A percentile compares a stretch with the other conserved stretches of the same genome.
phyloP scores from a whole-genome alignment of 2,797 vertebrate genomes.

The Anabas testudineus region DNA sequence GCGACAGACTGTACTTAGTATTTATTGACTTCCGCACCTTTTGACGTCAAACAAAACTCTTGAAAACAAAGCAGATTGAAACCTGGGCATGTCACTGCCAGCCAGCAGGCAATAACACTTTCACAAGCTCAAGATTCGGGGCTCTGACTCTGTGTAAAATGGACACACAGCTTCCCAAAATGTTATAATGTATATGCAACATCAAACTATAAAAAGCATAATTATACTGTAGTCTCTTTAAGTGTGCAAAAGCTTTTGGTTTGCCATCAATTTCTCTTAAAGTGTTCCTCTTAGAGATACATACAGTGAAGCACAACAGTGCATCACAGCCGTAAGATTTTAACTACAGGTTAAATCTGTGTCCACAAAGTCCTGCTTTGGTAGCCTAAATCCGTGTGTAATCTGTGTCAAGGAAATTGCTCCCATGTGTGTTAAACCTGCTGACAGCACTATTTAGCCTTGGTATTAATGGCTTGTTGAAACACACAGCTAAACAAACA shows the following conservation, averaged over 20 bases:
- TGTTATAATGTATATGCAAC: too few species aligned
- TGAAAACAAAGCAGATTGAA: too few species aligned
- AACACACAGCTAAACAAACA: constrained; percentile 82
- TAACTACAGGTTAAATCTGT: constrained; percentile 60
- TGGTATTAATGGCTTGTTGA: constrained; percentile 75
- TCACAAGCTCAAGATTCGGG: too few species aligned
- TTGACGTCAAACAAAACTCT: too few species aligned
- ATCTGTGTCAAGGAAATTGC: constrained; percentile 77
- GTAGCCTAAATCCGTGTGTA: constrained; percentile 61
- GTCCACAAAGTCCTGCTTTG: constrained; percentile 61
- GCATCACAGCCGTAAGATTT: constrained; percentile 47
- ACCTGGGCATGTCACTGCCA: too few species aligned
- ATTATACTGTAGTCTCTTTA: too few species aligned
- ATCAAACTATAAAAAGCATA: too few species aligned
- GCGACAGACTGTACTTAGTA: too few species aligned
- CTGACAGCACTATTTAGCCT: constrained; percentile 72
- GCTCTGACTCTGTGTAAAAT: too few species aligned
- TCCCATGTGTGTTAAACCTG: constrained; percentile 78
- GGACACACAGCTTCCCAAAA: too few species aligned
- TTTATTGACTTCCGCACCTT: too few species aligned
- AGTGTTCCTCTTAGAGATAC: constrained; percentile 25
- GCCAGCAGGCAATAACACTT: too few species aligned
- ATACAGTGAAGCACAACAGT: constrained; percentile 41
- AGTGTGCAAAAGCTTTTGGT: constrained; percentile 4
- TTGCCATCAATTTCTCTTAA: constrained; percentile 12